Evolutionary conservation across 1,140 invertebrate genomes (phyloP), one percentile per base, ranked within the genome.

Genomic region (Trichonephila inaurata): DNA sequence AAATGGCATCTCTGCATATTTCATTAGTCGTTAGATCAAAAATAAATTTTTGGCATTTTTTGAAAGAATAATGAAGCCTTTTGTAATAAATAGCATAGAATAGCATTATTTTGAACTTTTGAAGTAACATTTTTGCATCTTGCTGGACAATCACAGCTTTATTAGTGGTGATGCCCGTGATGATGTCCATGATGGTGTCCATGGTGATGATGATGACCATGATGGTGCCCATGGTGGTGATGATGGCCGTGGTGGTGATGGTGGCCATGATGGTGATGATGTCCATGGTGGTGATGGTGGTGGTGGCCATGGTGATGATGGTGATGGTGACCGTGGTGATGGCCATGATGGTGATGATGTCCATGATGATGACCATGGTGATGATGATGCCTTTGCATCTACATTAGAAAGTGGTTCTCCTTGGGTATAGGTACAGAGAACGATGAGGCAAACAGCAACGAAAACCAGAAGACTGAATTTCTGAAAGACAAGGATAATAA

Each of bases 341-440:
- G 82, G 3, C 51, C 51, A 85, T 85, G 85, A 4, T 81, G 69
- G 16, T 72, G 64, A 33, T 90, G 89, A 33, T 90, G 89, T 0
- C 72, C 89, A 40, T 91, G 89, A 61, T 91, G 89, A 33, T 91
- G 69, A 8, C 69, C 89, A 81, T 91, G 89, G n/a, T 82, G 89
- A 82, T 91, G 89, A 21, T 91, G 89, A 61, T 77, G 89, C 14
- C 69, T 61, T n/a, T 19, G 60, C 89, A 16, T 91, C 88, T 69
- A 33, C n/a, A 58, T 44, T n/a, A 28, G 28, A 10, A 72, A 33
- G 19, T 21, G 64, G 18, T 72, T 89, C 64, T 24, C 66, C 19
- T 1, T 72, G 12, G 19, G 40, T 19, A 33, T 40, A 51, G 8
- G 88, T 72, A 19, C 62, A 24, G 19, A 89, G 40, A 12, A 69